These are phyloP conservation scores for Aporophyla nigra DNA, from an alignment of 2,888 invertebrate genomes.

Conservation along the genomic window DNA sequence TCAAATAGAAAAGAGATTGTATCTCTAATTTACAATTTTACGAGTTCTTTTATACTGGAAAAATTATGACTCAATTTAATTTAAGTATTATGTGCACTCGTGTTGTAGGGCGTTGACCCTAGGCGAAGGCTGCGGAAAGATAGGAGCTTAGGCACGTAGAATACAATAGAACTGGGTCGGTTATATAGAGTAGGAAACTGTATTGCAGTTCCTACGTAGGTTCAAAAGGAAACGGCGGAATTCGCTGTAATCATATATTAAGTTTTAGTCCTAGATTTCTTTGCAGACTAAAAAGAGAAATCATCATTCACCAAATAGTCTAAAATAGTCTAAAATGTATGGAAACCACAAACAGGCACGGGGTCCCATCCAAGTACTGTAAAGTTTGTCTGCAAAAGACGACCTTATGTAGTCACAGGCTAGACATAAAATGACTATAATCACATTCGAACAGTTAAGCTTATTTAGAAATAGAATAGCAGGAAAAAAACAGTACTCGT, in stretches of 20 bases:
- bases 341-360: not conserved
- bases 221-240: not conserved
- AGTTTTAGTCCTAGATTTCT: too few species aligned
- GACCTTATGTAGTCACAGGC: too few species aligned
- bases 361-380: not conserved
- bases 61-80: conserved; percentile 39
- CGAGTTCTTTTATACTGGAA: conserved; percentile 26
- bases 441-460: too few species aligned
- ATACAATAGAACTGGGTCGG: conserved; percentile 2
- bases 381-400: too few species aligned
- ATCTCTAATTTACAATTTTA: conserved; percentile 52
- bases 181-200: not conserved
- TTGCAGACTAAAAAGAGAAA: too few species aligned
- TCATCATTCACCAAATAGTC: too few species aligned
- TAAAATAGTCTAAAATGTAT: too few species aligned
- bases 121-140: conserved; percentile 14
- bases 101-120: conserved; percentile 30
- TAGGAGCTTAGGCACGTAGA: not conserved
- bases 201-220: not conserved
- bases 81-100: conserved; percentile 20
- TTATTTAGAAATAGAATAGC: too few species aligned
- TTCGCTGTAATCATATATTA: too few species aligned
- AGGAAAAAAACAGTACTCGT: too few species aligned
- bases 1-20: conserved; percentile 54
- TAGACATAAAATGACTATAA: too few species aligned